These are phyloP conservation scores for Alviniconcha marisindica DNA, from an alignment of 1,140 invertebrate genomes.

Conservation along the genomic window DNA sequence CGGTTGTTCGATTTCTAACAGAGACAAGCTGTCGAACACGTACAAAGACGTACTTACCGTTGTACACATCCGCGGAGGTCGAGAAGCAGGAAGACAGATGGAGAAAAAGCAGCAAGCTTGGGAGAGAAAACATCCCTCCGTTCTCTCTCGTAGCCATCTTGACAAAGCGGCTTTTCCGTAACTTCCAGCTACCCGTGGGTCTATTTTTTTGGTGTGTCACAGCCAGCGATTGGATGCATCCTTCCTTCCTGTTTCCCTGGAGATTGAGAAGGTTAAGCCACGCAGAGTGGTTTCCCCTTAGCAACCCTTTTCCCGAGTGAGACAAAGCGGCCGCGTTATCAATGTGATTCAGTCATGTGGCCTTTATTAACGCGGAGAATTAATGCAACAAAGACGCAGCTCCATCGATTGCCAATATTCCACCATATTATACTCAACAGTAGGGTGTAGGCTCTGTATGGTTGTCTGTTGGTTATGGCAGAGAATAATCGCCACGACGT, in stretches of 20 bases:
- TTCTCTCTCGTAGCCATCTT: conserved; percentile 14
- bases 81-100: neutral
- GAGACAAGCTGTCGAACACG: neutral
- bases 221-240: conserved; percentile 20
- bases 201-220: conserved; percentile 23
- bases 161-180: conserved; percentile 13
- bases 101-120: neutral
- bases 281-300: conserved; percentile 13
- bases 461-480: no score
- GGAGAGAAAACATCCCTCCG: neutral
- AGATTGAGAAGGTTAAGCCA: conserved; percentile 16
- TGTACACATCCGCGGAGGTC: neutral
- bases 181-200: conserved; percentile 15
- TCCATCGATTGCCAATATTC: neutral
- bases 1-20: no score
- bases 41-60: neutral
- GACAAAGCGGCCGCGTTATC: neutral
- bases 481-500: no score
- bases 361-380: conserved; percentile 3
- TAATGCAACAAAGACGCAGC: conserved; percentile 13
- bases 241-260: conserved; percentile 14
- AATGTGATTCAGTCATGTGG: neutral
- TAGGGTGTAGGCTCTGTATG: no score
- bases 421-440: no score
- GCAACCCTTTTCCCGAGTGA: neutral